Percentiles rank a stretch among this genome's conserved stretches.
These are phyloP conservation scores for Epinotia demarniana DNA, from an alignment of 2,888 invertebrate genomes.

Conservation along the genomic window DNA sequence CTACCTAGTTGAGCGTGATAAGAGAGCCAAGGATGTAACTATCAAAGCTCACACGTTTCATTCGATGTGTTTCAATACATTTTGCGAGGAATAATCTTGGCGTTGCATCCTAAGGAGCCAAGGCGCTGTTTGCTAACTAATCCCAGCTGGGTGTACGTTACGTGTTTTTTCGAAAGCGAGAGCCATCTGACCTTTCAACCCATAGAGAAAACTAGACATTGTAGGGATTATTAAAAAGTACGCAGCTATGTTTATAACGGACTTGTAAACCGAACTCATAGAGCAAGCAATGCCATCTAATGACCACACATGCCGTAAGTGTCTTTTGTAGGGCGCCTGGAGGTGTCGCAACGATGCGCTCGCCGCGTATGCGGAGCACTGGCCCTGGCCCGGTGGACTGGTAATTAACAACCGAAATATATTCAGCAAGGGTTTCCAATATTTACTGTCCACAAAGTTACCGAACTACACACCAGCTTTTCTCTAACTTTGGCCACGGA, in stretches of 20 bases:
- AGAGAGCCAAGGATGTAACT: too few relatives aligned
- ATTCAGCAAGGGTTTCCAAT: neutral
- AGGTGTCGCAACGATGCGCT: constrained; percentile 30
- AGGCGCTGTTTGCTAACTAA: neutral
- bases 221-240: neutral
- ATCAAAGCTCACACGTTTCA: too few relatives aligned
- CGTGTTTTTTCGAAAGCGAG: neutral
- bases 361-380: constrained; percentile 18
- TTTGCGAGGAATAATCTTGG: too few relatives aligned
- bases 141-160: too few relatives aligned
- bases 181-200: neutral
- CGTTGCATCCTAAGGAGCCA: neutral
- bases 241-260: neutral
- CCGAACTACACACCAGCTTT: neutral
- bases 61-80: too few relatives aligned
- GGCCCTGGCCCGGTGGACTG: constrained; percentile 11
- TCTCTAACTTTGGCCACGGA: too few relatives aligned
- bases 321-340: constrained; percentile 8
- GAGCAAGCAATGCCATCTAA: constrained; percentile 3
- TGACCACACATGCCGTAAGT: constrained; percentile 14
- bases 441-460: neutral
- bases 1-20: too few relatives aligned
- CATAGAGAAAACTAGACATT: neutral
- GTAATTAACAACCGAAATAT: constrained; percentile 5
- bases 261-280: constrained; percentile 1